phyloP scores from a whole-genome alignment of 92 coral and sea anemone genomes.

The Anthopleura xanthogrammica region DNA sequence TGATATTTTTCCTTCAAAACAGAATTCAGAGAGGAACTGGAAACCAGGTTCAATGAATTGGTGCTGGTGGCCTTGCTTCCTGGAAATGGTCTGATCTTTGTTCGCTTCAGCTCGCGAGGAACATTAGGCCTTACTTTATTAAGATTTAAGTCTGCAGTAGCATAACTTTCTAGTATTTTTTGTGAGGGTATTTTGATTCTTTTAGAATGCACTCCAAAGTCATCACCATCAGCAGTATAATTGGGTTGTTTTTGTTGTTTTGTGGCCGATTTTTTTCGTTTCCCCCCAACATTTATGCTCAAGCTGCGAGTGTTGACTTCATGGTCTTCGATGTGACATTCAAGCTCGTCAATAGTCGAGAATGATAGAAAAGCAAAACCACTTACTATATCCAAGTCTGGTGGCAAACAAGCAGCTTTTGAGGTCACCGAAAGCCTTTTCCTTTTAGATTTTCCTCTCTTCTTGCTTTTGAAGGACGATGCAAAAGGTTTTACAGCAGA shows the following conservation, averaged over 20 bases:
- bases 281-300: constrained; percentile 64
- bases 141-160: constrained; percentile 18
- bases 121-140: background rate
- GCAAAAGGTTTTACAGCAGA: constrained; percentile 22
- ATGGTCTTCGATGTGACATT: constrained; percentile 69
- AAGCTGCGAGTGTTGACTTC: constrained; percentile 57
- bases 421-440: constrained; percentile 38
- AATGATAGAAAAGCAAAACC: constrained; percentile 84
- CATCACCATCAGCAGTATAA: background rate
- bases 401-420: constrained; percentile 33
- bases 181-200: constrained; percentile 29
- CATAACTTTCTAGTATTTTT: constrained; percentile 35
- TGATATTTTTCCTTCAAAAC: background rate
- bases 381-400: constrained; percentile 77
- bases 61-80: background rate
- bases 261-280: constrained; percentile 30
- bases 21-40: background rate
- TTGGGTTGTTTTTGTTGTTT: background rate
- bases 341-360: constrained; percentile 62
- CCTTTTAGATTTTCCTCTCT: constrained; percentile 34
- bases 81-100: constrained; percentile 15
- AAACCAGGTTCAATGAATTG: background rate
- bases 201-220: constrained; percentile 2
- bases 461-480: constrained; percentile 9
- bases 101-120: background rate